Conservation (phyloP, 2,888 invertebrate species). For the Sphaerophoria rueppellii region DNA sequence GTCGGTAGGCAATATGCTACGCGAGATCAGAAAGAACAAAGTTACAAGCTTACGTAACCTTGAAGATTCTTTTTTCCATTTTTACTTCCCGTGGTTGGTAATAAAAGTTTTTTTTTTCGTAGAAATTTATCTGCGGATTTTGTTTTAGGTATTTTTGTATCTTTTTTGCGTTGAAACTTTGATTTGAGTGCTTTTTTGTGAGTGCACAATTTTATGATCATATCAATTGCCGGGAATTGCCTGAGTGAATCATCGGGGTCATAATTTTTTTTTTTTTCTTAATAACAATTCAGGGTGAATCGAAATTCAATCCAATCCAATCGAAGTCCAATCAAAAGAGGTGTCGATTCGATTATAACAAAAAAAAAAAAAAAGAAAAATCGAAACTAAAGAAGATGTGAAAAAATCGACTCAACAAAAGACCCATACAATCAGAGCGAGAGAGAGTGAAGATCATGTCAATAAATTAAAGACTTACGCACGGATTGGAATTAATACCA, state of each 20-base stretch:
- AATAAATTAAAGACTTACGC: constrained; percentile 69
- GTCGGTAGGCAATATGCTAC: constrained; percentile 4
- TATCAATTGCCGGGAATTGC: constrained; percentile 55
- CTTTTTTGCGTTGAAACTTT: constrained; percentile 15
- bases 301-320: constrained; percentile 61
- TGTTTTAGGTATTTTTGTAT: background rate
- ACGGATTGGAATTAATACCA: constrained; percentile 54
- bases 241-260: constrained; percentile 53
- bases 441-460: constrained; percentile 53
- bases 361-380: background rate
- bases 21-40: constrained; percentile 3
- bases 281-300: constrained; percentile 46
- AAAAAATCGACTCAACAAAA: constrained; percentile 37
- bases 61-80: constrained; percentile 26
- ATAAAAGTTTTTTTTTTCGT: constrained; percentile 62
- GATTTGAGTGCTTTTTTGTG: constrained; percentile 56
- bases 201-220: constrained; percentile 45
- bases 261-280: background rate
- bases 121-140: constrained; percentile 56
- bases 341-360: constrained; percentile 68
- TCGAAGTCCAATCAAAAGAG: constrained; percentile 58
- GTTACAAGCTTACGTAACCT: constrained; percentile 19
- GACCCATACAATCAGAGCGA: constrained; percentile 20
- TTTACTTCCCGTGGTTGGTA: constrained; percentile 42
- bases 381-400: constrained; percentile 3